These are phyloP conservation scores for Erythrocebus patas DNA, from an alignment of 2,113 vertebrate genomes.

Conservation along the genomic window DNA sequence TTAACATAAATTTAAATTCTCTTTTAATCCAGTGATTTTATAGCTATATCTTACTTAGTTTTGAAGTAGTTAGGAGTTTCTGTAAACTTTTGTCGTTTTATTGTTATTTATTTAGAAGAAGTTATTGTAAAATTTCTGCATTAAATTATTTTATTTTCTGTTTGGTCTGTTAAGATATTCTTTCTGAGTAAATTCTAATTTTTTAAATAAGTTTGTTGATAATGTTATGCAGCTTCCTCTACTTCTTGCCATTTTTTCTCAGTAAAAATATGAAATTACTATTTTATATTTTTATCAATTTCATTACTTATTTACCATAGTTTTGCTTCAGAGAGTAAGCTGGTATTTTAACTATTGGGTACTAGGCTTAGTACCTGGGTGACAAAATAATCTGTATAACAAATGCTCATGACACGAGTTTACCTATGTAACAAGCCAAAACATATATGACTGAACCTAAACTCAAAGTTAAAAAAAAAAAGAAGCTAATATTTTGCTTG, in stretches of 20 bases:
- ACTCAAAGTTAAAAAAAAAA: no score
- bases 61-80: neutral
- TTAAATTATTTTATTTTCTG: neutral
- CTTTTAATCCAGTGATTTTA: neutral
- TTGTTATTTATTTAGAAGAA: neutral
- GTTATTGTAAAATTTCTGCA: neutral
- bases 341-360: no score
- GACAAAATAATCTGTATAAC: no score
- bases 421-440: no score
- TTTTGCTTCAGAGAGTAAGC: no score
- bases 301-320: neutral
- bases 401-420: no score
- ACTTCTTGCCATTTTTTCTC: neutral
- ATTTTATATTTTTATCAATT: neutral
- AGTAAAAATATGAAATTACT: neutral
- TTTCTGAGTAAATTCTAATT: neutral
- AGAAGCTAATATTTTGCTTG: neutral
- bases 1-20: neutral
- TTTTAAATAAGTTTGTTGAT: neutral
- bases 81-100: neutral
- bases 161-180: neutral
- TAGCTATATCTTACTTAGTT: neutral
- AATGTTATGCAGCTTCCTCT: neutral
- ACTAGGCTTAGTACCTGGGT: no score
- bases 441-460: no score